Conservation (phyloP, 1,140 invertebrate species). For the Leptopilina boulardi region DNA sequence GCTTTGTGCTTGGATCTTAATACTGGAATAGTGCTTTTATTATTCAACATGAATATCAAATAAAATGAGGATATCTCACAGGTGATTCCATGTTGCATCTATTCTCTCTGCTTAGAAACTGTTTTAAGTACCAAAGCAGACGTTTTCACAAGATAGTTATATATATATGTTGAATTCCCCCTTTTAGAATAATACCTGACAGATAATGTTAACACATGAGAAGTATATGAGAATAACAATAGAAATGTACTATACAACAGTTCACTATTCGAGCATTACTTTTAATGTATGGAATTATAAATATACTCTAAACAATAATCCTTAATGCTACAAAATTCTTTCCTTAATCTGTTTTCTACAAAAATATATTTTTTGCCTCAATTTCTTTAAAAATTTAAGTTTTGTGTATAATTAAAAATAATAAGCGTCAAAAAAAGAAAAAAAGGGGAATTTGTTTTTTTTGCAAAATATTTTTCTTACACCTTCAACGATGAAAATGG, state of each 20-base stretch:
- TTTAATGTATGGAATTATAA: too few species aligned
- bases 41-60: slow-evolving; percentile 11
- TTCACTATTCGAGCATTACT: too few species aligned
- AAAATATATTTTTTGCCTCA: too few species aligned
- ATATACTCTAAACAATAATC: too few species aligned
- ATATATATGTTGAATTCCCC: background rate
- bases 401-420: too few species aligned
- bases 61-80: slow-evolving; percentile 1
- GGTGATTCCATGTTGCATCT: background rate
- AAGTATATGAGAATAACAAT: background rate
- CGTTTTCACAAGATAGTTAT: background rate
- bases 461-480: too few species aligned
- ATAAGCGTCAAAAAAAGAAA: too few species aligned
- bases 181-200: background rate
- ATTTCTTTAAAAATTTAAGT: too few species aligned
- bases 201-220: background rate
- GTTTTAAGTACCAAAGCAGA: background rate
- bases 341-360: too few species aligned
- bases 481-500: background rate
- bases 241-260: too few species aligned
- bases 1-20: slow-evolving; percentile 18
- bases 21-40: background rate
- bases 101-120: background rate
- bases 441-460: too few species aligned
- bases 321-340: too few species aligned